Base-by-base conservation (phyloP, 92 coral and sea anemone genomes). In the Porites lobata region DNA sequence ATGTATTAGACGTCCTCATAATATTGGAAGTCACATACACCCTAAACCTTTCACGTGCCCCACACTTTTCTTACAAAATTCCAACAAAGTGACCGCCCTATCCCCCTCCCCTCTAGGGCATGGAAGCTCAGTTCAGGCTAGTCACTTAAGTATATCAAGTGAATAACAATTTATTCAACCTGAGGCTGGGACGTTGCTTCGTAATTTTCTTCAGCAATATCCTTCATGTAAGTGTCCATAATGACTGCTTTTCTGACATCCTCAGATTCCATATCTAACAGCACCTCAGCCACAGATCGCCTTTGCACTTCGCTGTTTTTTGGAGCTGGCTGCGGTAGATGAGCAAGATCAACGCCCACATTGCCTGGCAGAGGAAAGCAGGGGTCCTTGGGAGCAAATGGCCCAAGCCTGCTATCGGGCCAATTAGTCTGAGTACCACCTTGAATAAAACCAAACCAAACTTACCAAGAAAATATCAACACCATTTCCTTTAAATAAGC, bases 341-440 rank as follows among this genome's bases (percentile, higher is more conserved):
- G 91, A n/a, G 79, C 64, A 21, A 92, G 75, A 47, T 89, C 92
- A 14, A 95, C 29, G 53, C 98, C 98, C 87, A 98, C 87, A 80
- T 95, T 95, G 32, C 99, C 99, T 77, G 98, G 99, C n/a, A 98
- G 90, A 15, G 99, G 99, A 86, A 94, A 95, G 53, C 92, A 89
- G 47, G 99, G 99, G 79, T 98, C 98, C 76, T 90, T 94, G 13
- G 94, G 91, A 67, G 94, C 96, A 89, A 98, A 98, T 7, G 99
- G 99, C 11, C 99, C 99, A 69, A 98, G 98, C 72, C 90, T 89
- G 52, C 72, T 76, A 20, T 95, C 98, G 18, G 96, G 83, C 96
- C 96, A 95, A 65, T 72, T 83, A 38, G 86, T 18, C 58, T 82
- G 78, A 7, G 71, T 17, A 76, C 69, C 22, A 50, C 73, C 88